Base-by-base conservation (phyloP, 2,888 invertebrate species). In the Patella pellucida region DNA sequence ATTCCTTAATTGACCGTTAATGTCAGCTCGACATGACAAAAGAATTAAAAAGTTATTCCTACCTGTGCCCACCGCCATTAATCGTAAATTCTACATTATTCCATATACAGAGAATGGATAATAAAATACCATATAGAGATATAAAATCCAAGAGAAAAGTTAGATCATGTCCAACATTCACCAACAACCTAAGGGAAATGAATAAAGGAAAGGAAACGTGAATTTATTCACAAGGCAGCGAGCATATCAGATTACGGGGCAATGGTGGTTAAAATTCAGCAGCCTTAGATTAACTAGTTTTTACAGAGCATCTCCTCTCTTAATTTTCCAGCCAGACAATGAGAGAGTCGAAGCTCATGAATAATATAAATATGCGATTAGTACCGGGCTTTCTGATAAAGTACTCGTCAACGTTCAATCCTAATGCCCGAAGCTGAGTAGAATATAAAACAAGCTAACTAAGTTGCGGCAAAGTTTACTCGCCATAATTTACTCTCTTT, bases 321-420 rank as follows among this genome's bases (percentile, higher is more conserved):
- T 81, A 80, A 81, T 81, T 81, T 81, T 75, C 76, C 71, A 71
- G 69, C 71, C 78, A 78, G 81, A 81, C 81, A 81, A 81, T 76
- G 80, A 73, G 76, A 54, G 74, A 71, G 76, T 78, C 69, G 76
- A 79, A 75, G 73, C 79, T 81, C 80, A 81, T 81, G 81, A 81
- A 81, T 81, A 81, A 80, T 81, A 81, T 81, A 81, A 81, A 81
- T 81, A 81, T 80, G 80, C 81, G 74, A 81, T 81, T 81, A 81
- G 76, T 75, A 74, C 74, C 78, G 74, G 78, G 75, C 41, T 69
- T 72, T 71, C 71, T 76, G 78, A 78, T 79, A 79, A 78, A 76
- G 76, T 69, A 19, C 31, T 41, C 31, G 72, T 54, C 54, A 23
- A 56, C 41, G 73, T 27, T 31, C 23, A 68, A 23, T 50, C 41